Evolutionary conservation across 2,113 vertebrate species (phyloP).

Genomic region (Oreotrochilus melanogaster): DNA sequence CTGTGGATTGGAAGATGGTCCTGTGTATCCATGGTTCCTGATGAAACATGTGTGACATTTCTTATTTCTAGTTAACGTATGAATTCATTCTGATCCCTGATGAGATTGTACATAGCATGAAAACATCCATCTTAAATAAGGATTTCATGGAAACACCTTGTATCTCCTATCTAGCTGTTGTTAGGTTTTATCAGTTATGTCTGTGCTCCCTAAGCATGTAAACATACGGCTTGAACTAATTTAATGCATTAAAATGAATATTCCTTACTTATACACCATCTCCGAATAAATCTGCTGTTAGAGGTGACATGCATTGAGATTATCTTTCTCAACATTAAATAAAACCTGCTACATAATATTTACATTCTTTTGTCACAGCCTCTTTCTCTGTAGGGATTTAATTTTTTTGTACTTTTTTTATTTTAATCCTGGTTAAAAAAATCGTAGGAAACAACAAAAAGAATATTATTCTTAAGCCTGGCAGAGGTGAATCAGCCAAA

Average conservation of each 20-base stretch:
- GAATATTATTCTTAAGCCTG: conserved; percentile 38
- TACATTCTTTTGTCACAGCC: not conserved
- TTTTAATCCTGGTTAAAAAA: conserved; percentile 1
- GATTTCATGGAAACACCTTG: not conserved
- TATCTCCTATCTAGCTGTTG: not conserved
- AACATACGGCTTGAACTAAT: not conserved
- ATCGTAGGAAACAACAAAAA: not conserved
- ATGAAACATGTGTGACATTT: not conserved
- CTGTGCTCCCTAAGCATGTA: not conserved
- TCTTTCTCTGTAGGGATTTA: not conserved
- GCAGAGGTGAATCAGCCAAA: conserved; percentile 28
- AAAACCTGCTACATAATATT: not conserved
- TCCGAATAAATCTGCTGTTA: not conserved
- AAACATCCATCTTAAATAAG: not conserved
- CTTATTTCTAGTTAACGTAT: not conserved
- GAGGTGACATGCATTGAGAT: not conserved
- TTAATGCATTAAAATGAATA: not conserved
- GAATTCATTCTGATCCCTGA: not conserved
- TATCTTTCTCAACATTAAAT: not conserved
- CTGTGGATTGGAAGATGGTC: not conserved
- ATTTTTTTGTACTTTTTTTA: not conserved
- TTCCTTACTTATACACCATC: not conserved
- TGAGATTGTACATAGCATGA: not conserved
- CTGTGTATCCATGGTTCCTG: not conserved
- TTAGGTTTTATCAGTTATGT: not conserved